Evolutionary conservation across 2,113 vertebrate species (phyloP).

Genomic region (Lasiurus borealis): DNA sequence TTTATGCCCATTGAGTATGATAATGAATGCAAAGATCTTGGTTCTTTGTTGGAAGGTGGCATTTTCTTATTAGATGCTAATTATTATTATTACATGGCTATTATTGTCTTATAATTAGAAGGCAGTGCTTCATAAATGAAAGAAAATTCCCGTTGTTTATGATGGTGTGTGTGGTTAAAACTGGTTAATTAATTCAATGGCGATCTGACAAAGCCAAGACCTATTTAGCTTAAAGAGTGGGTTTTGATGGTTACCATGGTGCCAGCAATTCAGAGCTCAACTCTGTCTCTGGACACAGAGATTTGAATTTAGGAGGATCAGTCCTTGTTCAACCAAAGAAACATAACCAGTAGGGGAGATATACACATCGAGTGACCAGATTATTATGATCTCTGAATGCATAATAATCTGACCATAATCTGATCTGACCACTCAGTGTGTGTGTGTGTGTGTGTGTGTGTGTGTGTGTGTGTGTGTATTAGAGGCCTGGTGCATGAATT

Average conservation of each 20-base stretch:
- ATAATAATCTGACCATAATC: too few species aligned
- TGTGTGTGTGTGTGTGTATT: too few species aligned
- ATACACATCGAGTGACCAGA: too few species aligned
- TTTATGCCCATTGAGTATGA: not conserved
- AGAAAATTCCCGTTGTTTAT: not conserved
- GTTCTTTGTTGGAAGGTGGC: not conserved
- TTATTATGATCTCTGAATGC: too few species aligned
- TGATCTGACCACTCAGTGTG: too few species aligned
- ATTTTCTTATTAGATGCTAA: not conserved
- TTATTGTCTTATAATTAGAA: not conserved
- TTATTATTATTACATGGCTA: not conserved
- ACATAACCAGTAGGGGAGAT: not conserved
- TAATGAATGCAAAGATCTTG: conserved; percentile 11
- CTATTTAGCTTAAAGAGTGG: not conserved
- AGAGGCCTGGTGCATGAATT: too few species aligned
- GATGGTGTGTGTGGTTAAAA: not conserved
- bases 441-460: too few species aligned
- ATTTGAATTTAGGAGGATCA: not conserved
- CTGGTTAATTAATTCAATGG: not conserved
- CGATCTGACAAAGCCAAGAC: not conserved
- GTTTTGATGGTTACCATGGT: not conserved
- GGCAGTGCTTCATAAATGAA: not conserved
- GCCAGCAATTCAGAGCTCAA: not conserved
- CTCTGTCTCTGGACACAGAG: not conserved
- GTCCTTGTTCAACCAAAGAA: not conserved